Evolutionary conservation across 2,888 invertebrate genomes (phyloP), one percentile per base, ranked within the genome.

Genomic region (Nowickia ferox): DNA sequence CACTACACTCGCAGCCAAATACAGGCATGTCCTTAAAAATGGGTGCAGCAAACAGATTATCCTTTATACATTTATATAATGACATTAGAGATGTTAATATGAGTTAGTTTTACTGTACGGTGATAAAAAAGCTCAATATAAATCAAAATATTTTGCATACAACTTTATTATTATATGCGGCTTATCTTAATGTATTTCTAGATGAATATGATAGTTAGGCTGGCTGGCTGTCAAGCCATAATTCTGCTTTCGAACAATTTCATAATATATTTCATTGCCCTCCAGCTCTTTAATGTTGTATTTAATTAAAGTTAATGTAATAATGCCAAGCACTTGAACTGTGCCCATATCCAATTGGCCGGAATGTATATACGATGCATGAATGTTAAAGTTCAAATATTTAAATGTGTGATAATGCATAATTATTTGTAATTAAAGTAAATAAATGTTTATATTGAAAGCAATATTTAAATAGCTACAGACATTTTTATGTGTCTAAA

Each of bases 351-450:
- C 19, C 15, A 17, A 19, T 51, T 15, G 10, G 3, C 10, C 13
- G 3, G 10, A 42, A 8, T 6, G 2, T 46, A 10, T 65, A 6
- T 48, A 4, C 13, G n/a, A 5, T 46, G 13, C 9, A 15, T n/a
- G 19, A 15, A 8, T 53, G 22, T 13, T 22, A 15, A 15, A 15
- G 22, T 6, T 46, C 11, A 17, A 63, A 11, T 65, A 38, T 17
- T 17, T 17, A 66, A 66, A 22, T 51, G 11, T 68, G 17, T 51
- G 46, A 51, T 51, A 40, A 38, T 40, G 22, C 61, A 63, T 66
- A 46, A 22, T 10, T 69, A 53, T 19, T 53, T 19, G n/a, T 57
- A 17, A 59, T 30, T 40, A 59, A 48, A 44, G 15, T 61, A 55
- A 57, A 69, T 69, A 40, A 8, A 30, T 69, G 17, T 53, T 51